These are phyloP conservation scores for Berghia stephanieae DNA, from an alignment of 1,140 invertebrate genomes.

Conservation along the genomic window DNA sequence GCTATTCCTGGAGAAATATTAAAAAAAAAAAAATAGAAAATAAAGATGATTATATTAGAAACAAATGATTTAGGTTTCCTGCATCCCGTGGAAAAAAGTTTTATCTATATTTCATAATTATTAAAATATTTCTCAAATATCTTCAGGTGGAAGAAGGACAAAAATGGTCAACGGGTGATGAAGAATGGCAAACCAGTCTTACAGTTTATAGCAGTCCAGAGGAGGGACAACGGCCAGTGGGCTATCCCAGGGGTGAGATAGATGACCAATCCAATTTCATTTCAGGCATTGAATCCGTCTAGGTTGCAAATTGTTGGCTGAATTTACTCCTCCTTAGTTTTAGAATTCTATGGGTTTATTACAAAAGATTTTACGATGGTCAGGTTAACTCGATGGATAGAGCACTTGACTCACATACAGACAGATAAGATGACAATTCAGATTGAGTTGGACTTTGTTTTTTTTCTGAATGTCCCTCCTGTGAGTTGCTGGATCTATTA, in stretches of 20 bases:
- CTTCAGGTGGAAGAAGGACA: constrained; percentile 77
- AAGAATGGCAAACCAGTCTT: constrained; percentile 72
- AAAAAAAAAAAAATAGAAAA: too few relatives aligned
- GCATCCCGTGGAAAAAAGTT: not conserved
- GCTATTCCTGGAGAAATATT: not conserved
- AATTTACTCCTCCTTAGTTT: not conserved
- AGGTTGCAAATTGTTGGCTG: not conserved
- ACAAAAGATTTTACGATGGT: too few relatives aligned
- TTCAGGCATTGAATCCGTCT: not conserved
- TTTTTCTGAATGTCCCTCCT: not conserved
- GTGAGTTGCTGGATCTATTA: too few relatives aligned
- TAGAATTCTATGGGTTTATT: not conserved
- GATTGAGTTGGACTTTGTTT: not conserved
- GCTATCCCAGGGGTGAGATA: constrained; percentile 80
- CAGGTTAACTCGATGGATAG: too few relatives aligned
- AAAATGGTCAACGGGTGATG: constrained; percentile 62
- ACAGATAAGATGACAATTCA: not conserved
- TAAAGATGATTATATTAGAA: constrained; percentile 43
- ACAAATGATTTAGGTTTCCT: not conserved
- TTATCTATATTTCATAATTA: not conserved
- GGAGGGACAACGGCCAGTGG: constrained; percentile 85
- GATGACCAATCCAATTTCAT: not conserved
- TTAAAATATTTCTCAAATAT: constrained; percentile 22
- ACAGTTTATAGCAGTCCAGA: constrained; percentile 91
- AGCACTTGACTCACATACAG: not conserved